Percentiles rank a stretch among this genome's conserved stretches.
Evolutionary conservation across 2,113 vertebrate genomes (phyloP).

Genomic region (Oceanodroma tethys): DNA sequence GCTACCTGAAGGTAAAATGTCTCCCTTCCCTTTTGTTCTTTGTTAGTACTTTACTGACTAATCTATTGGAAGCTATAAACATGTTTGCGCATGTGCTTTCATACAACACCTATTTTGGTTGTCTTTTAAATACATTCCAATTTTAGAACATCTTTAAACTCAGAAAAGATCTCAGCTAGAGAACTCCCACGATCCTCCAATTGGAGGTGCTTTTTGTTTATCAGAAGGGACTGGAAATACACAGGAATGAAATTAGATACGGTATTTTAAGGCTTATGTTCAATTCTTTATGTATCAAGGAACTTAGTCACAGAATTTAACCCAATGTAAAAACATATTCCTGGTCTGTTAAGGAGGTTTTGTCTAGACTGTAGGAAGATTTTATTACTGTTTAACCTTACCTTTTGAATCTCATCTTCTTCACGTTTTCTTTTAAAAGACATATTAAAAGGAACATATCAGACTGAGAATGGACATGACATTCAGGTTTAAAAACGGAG

Average conservation of each 20-base stretch:
- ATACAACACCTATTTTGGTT: not conserved
- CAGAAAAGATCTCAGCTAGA: not conserved
- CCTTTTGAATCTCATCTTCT: not conserved
- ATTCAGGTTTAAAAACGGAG: constrained; percentile 61
- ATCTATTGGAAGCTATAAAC: not conserved
- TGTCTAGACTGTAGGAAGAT: not conserved
- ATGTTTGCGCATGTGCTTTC: not conserved
- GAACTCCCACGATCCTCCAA: not conserved
- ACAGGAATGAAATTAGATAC: not conserved
- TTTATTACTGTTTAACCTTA: constrained; percentile 12
- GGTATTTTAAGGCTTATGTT: not conserved
- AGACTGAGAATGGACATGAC: constrained; percentile 31
- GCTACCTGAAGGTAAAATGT: not conserved
- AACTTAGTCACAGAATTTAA: not conserved
- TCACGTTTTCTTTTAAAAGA: constrained; percentile 14
- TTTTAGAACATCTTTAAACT: not conserved
- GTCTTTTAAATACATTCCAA: not conserved
- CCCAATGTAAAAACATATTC: not conserved
- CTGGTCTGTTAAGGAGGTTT: not conserved
- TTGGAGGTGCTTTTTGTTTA: not conserved
- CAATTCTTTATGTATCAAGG: not conserved
- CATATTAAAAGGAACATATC: constrained; percentile 29
- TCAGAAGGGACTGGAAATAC: not conserved
- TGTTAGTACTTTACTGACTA: not conserved
- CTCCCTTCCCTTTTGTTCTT: not conserved